Percentiles rank a stretch among this genome's conserved stretches.
Conservation (phyloP, 2,888 invertebrate genomes). For the Drosophila kambysellisi region DNA sequence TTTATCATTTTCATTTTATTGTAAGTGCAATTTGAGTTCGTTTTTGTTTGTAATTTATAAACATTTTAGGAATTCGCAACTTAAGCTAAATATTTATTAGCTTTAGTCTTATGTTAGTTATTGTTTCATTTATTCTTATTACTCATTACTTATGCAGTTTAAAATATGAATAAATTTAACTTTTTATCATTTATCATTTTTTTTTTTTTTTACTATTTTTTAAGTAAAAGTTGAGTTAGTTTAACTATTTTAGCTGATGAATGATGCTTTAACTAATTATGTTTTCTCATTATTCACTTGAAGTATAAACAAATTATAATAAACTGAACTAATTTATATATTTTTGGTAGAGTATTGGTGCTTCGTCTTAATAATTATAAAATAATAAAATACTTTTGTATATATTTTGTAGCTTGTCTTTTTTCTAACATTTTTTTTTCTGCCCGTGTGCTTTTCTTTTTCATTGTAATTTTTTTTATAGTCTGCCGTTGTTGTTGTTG, state of each 20-base stretch:
- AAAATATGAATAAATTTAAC: too few relatives aligned
- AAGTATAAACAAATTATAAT: not conserved
- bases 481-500: constrained; percentile 30
- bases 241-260: not conserved
- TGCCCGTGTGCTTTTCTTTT: constrained; percentile 31
- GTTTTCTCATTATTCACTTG: accelerated
- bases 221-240: too few relatives aligned
- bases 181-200: too few relatives aligned
- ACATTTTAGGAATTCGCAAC: not conserved
- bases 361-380: not conserved
- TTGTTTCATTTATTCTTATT: too few relatives aligned
- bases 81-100: not conserved
- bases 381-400: not conserved
- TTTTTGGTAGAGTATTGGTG: constrained; percentile 20
- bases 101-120: too few relatives aligned
- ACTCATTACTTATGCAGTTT: too few relatives aligned
- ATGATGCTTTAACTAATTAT: not conserved
- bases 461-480: constrained; percentile 38
- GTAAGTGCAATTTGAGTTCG: not conserved
- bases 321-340: not conserved
- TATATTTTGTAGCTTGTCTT: constrained; percentile 18
- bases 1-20: not conserved
- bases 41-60: not conserved
- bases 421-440: constrained; percentile 22
- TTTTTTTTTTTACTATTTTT: too few relatives aligned